These are phyloP conservation scores for Lophius piscatorius DNA, from an alignment of 2,113 vertebrate species.

Conservation along the genomic window DNA sequence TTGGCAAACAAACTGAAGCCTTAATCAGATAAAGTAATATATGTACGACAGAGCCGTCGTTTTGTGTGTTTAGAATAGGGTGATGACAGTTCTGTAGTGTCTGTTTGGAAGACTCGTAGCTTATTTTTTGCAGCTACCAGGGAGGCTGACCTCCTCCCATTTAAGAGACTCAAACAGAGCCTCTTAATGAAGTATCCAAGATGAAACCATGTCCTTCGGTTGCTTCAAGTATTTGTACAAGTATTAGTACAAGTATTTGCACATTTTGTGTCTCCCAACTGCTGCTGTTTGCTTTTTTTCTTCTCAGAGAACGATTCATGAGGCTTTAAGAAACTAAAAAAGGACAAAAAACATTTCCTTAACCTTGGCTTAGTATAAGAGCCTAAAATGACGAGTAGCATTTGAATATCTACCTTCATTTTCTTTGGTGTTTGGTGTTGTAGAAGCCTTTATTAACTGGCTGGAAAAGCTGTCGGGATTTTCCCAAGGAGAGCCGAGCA, in stretches of 20 bases:
- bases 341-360: background rate
- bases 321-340: background rate
- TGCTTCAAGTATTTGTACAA: too few relatives aligned
- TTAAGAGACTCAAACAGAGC: too few relatives aligned
- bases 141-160: too few relatives aligned
- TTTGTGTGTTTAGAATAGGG: background rate
- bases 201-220: too few relatives aligned
- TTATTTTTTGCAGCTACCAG: constrained; percentile 5
- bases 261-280: constrained; percentile 9
- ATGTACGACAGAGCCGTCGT: too few relatives aligned
- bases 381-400: background rate
- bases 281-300: constrained; percentile 19
- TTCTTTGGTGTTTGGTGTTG: constrained; percentile 13
- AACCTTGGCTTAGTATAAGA: background rate
- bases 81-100: background rate
- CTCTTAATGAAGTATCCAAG: too few relatives aligned
- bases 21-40: too few relatives aligned
- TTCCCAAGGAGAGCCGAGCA: constrained; percentile 40
- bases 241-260: too few relatives aligned
- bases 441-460: constrained; percentile 21
- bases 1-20: background rate
- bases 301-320: too few relatives aligned
- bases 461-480: constrained; percentile 29
- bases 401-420: background rate
- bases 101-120: too few relatives aligned